These are phyloP conservation scores for Panthera leo DNA, from an alignment of 2,113 vertebrate species.

Conservation along the genomic window DNA sequence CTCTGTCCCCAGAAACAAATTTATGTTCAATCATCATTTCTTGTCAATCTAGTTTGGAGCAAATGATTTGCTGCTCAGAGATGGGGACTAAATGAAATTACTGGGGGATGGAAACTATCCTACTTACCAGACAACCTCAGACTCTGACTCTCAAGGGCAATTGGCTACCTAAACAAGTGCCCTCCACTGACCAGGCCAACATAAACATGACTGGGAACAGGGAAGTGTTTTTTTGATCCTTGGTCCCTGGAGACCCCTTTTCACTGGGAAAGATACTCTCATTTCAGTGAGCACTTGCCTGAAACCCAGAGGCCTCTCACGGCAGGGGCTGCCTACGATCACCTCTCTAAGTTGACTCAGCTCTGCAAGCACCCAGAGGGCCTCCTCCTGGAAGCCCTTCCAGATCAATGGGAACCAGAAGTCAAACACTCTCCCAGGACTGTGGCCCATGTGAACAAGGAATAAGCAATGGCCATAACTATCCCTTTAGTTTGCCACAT, in stretches of 20 bases:
- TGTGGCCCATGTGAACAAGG: background rate
- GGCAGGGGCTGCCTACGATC: background rate
- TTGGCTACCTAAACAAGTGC: conserved; percentile 58
- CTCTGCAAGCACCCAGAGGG: background rate
- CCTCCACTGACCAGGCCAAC: conserved; percentile 63
- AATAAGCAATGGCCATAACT: background rate
- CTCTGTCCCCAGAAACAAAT: background rate
- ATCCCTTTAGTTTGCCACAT: background rate
- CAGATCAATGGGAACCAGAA: conserved; percentile 15
- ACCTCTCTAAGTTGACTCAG: conserved; percentile 9
- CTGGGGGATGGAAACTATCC: background rate
- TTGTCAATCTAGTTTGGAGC: background rate
- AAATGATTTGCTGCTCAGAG: background rate
- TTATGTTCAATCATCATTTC: background rate
- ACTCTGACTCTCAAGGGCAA: conserved; percentile 4
- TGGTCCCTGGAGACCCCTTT: conserved; percentile 66
- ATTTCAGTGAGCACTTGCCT: conserved; percentile 9
- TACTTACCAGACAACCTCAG: conserved; percentile 1
- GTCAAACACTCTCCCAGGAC: conserved; percentile 19
- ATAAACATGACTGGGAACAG: conserved; percentile 75
- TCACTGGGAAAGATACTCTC: conserved; percentile 66
- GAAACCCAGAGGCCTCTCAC: conserved; percentile 5
- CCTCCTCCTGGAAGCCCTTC: conserved; percentile 9
- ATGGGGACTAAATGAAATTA: background rate
- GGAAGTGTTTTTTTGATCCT: conserved; percentile 56